Evolutionary conservation across 2,888 invertebrate genomes (phyloP), one percentile per base, ranked within the genome.

Genomic region (Leucophenga montana): DNA sequence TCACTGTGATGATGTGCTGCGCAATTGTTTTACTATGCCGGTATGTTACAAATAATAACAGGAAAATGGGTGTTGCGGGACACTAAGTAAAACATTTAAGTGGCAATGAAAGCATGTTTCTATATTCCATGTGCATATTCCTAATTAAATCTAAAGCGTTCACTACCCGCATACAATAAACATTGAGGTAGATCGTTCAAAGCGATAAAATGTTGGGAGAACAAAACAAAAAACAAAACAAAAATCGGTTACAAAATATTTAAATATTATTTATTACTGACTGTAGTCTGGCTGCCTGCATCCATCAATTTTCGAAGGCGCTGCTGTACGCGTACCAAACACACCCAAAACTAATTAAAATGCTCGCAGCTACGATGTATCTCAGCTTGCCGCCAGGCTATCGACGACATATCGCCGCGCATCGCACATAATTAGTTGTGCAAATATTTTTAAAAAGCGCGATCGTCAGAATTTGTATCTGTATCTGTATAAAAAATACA

Each of bases 261-360:
- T 56, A 56, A 56, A 56, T 22, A 56, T 56, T 18, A 56, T 56
- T 56, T 56, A 22, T 56, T 56, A 31, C 22, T 50, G 20, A 71
- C 66, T 62, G 53, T 5, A 75, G 78, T 71, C 66, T 72, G 70
- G 77, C 68, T 71, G 22, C 71, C 69, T 72, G 71, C 61, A 39
- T 56, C 74, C 61, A 39, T 56, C 74, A 69, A 71, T 76, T 74
- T 71, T 70, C 67, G 72, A 48, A n/a, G 48, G 48, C 48, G 16
- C 8, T 20, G 16, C 18, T 18, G 53, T 74, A 68, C 70, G 27
- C 66, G 68, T 54, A 73, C 73, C 66, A 66, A 54, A 68, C 75
- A 68, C 75, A 78, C 77, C 80, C 72, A 82, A 83, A 81, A 78
- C 80, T 82, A 81, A 81, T 81, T 81, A 81, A 80, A 81, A 83